Conservation (phyloP, 1,140 invertebrate genomes). For the Trichogramma pretiosum region DNA sequence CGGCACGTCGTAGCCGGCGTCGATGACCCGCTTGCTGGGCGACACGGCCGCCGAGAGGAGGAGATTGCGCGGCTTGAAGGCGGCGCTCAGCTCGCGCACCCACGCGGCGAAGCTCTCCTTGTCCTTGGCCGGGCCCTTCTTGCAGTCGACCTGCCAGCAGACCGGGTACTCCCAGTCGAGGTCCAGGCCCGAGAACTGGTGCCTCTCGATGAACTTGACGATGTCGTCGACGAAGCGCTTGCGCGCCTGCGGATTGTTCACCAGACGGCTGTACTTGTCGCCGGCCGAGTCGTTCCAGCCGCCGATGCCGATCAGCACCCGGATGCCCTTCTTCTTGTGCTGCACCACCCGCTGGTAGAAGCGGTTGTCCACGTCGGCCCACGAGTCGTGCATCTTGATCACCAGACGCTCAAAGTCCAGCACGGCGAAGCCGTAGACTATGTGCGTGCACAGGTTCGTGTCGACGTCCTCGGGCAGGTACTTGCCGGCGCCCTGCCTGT, state of each 20-base stretch:
- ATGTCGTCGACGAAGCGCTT: constrained; percentile 60
- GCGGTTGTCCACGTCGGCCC: constrained; percentile 60
- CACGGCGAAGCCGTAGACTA: constrained; percentile 65
- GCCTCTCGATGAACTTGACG: constrained; percentile 62
- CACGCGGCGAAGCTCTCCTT: constrained; percentile 48
- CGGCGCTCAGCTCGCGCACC: constrained; percentile 48
- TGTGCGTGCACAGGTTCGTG: constrained; percentile 60
- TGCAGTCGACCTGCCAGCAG: constrained; percentile 59
- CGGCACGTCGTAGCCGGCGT: constrained; percentile 64
- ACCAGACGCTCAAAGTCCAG: constrained; percentile 48
- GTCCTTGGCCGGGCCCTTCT: constrained; percentile 49
- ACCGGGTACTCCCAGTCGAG: constrained; percentile 64
- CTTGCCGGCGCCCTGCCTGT: constrained; percentile 56
- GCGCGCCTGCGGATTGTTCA: constrained; percentile 60
- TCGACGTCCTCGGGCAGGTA: constrained; percentile 60
- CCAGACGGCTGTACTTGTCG: constrained; percentile 70
- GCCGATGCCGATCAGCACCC: constrained; percentile 35
- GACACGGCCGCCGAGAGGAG: constrained; percentile 52
- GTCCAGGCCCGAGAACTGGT: constrained; percentile 73
- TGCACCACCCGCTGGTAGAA: constrained; percentile 58
- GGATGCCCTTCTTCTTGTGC: constrained; percentile 48
- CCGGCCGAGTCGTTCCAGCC: constrained; percentile 53
- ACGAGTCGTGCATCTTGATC: constrained; percentile 54
- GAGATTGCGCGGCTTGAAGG: constrained; percentile 46
- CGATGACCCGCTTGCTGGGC: constrained; percentile 47